phyloP scores from a whole-genome alignment of 2,888 invertebrate species.

The Macrophya alboannulata region DNA sequence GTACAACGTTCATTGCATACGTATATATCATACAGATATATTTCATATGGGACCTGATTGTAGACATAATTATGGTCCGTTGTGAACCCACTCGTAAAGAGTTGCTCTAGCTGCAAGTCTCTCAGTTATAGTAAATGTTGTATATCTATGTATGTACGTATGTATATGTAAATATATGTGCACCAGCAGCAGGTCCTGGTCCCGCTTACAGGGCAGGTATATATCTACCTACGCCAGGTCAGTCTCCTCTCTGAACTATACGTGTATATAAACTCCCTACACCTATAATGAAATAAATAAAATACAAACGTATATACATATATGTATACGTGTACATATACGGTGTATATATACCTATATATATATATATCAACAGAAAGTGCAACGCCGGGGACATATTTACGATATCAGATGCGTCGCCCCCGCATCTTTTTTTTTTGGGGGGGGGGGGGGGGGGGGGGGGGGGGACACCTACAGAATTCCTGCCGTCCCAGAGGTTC shows the following conservation, averaged over 20 bases:
- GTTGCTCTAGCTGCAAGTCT: slow-evolving; percentile 9
- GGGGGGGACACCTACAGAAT: slow-evolving; percentile 38
- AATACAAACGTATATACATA: neutral
- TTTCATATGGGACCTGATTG: slow-evolving; percentile 22
- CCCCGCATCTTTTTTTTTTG: slow-evolving; percentile 37
- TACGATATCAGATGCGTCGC: slow-evolving; percentile 55
- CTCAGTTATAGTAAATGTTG: neutral
- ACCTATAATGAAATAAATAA: neutral
- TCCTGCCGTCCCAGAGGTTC: slow-evolving; percentile 7
- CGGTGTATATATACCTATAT: neutral
- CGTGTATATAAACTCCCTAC: neutral
- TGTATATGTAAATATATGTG: neutral
- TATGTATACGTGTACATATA: neutral
- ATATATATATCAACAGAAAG: slow-evolving; percentile 3
- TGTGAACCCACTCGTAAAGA: slow-evolving; percentile 18
- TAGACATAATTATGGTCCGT: neutral
- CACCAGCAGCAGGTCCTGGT: slow-evolving; percentile 1
- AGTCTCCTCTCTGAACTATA: slow-evolving; percentile 6
- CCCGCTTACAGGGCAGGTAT: slow-evolving; percentile 37
- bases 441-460: too few relatives aligned
- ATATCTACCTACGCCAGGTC: slow-evolving; percentile 26
- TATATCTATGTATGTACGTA: neutral
- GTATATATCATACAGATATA: too few relatives aligned
- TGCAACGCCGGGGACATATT: slow-evolving; percentile 48
- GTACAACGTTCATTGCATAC: neutral